These are phyloP conservation scores for Magallana nippona DNA, from an alignment of 2,888 invertebrate species.

Conservation along the genomic window DNA sequence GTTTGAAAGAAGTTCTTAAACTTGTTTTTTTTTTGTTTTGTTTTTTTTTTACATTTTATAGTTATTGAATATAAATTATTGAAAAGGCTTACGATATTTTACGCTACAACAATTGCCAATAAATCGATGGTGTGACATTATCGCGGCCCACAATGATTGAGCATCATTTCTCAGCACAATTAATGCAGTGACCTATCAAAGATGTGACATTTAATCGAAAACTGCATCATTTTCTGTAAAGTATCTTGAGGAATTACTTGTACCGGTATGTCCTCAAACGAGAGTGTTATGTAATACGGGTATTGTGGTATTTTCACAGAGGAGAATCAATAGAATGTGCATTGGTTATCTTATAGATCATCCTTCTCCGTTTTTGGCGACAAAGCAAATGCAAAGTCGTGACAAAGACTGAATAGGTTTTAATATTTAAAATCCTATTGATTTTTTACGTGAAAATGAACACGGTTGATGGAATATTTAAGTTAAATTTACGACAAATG, in stretches of 20 bases:
- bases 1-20: neutral
- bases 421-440: constrained; percentile 25
- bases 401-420: neutral
- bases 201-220: neutral
- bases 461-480: neutral
- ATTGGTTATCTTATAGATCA: neutral
- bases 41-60: neutral
- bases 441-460: neutral
- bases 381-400: neutral
- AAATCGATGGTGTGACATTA: neutral
- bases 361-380: neutral
- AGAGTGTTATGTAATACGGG: neutral
- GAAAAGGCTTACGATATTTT: neutral
- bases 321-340: neutral
- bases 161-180: neutral
- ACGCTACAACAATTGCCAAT: neutral
- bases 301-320: neutral
- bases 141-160: neutral
- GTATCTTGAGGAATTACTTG: constrained; percentile 1
- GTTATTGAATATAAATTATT: neutral
- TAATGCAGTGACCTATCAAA: neutral
- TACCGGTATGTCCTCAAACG: neutral
- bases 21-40: too few relatives aligned
- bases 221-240: neutral
- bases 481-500: neutral